A percentile compares a stretch with the other conserved stretches of the same genome.
These are phyloP conservation scores for Conus canariensis DNA, from an alignment of 2,888 invertebrate genomes.

Conservation along the genomic window DNA sequence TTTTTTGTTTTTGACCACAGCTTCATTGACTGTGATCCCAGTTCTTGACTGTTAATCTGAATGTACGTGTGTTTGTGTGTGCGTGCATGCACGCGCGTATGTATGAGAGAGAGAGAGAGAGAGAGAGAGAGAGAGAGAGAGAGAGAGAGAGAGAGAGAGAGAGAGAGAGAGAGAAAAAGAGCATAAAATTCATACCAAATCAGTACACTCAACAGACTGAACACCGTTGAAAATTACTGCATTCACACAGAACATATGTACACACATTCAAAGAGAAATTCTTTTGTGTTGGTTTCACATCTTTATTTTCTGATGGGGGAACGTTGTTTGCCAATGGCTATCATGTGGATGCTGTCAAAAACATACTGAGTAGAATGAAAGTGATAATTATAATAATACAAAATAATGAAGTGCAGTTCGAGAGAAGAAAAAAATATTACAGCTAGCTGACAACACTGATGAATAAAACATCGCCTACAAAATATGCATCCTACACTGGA, in stretches of 20 bases:
- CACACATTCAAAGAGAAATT: neutral
- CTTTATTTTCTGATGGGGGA: slow-evolving; percentile 34
- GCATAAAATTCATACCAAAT: neutral
- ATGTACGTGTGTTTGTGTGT: neutral
- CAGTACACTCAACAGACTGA: neutral
- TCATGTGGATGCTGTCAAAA: neutral
- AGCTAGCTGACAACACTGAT: neutral
- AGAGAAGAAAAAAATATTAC: slow-evolving; percentile 9
- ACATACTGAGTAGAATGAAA: neutral
- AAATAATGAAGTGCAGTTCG: slow-evolving; percentile 26
- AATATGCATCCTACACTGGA: neutral
- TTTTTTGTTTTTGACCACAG: too few species aligned
- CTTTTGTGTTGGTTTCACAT: slow-evolving; percentile 11
- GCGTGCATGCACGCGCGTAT: neutral
- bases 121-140: too few species aligned
- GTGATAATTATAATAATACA: slow-evolving; percentile 32
- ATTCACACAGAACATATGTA: neutral
- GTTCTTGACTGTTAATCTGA: too few species aligned
- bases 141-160: slow-evolving; percentile 39
- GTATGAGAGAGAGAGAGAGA: slow-evolving; percentile 11
- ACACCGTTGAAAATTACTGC: neutral
- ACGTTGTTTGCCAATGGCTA: slow-evolving; percentile 36
- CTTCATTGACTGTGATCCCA: too few species aligned
- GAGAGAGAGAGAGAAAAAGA: slow-evolving; percentile 34
- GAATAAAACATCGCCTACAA: slow-evolving; percentile 8